A percentile compares a stretch with the other conserved stretches of the same genome.
These are phyloP conservation scores for Perognathus longimembris DNA, from an alignment of 2,113 vertebrate species.

Conservation along the genomic window DNA sequence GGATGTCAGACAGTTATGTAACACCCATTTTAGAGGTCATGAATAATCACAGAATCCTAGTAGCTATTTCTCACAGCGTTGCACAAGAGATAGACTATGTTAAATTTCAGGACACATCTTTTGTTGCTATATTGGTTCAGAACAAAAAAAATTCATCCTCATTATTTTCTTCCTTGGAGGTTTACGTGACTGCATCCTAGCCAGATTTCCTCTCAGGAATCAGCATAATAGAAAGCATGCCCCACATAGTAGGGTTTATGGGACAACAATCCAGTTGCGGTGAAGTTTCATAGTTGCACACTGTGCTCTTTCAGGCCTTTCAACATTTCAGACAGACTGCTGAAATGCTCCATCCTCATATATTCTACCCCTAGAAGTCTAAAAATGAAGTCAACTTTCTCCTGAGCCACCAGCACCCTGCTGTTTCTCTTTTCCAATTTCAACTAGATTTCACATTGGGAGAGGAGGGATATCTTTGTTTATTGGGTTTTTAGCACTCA, in stretches of 20 bases:
- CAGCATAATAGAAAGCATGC: not conserved
- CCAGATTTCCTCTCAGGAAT: not conserved
- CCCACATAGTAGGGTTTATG: not conserved
- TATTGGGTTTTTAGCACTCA: not conserved
- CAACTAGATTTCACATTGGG: not conserved
- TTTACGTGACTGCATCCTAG: constrained; percentile 11
- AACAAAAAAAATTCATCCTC: not conserved
- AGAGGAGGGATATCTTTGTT: not conserved
- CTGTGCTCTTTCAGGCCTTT: not conserved
- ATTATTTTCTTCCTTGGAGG: not conserved
- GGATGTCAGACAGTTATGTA: not conserved
- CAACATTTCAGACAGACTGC: not conserved
- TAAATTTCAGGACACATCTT: constrained; percentile 31
- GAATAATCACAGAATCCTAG: not conserved
- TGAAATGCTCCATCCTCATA: not conserved
- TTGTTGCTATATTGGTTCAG: not conserved
- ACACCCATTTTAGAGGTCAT: not conserved
- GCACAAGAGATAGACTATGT: not conserved
- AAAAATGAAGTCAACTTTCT: not conserved
- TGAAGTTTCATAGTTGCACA: not conserved
- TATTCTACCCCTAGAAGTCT: not conserved
- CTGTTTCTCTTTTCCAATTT: not conserved
- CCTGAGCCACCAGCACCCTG: not conserved
- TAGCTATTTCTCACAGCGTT: not conserved
- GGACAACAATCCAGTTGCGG: not conserved